Evolutionary conservation across 2,113 vertebrate species (phyloP), one percentile per base, ranked within the genome.

Genomic region (Ophthalmolycus amberensis): DNA sequence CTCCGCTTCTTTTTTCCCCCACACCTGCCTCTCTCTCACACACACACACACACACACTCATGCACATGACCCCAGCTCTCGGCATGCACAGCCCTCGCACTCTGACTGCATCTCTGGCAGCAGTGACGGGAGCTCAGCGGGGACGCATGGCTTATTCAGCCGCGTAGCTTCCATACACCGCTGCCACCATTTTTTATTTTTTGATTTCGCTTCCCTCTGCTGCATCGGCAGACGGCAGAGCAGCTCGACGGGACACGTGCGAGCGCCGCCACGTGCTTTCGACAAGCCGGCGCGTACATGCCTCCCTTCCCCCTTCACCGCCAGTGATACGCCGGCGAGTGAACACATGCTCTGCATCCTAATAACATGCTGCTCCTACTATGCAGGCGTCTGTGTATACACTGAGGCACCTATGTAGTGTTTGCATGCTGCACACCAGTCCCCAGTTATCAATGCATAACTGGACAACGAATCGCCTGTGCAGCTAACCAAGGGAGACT

Each of bases 81-180:
- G 70, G 52, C 77, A 52, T 29, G 32, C 52, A 54, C 50, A 34
- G 14, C 60, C 54, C 29, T 75, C 62, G 64, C 44, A 34, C 67
- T 69, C 5, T 12, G 27, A 15, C 38, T 60, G 46, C 12, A 58
- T 73, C 60, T 79, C 15, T 75, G 75, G 75, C 85, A 88, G 79
- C 70, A 66, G 46, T 71, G 76, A 86, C 46, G 64, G 72, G 38
- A 70, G 81, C 79, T 71, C 81, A 88, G 75, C 65, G 16, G 71
- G 83, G 80, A 84, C 66, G 29, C 79, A 86, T 88, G 74, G 84
- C 68, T 48, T 87, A 89, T 90, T 80, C 68, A 84, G 58, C 65
- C 52, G 11, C 32, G 15, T 20, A 72, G 78, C 82, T 4, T 79
- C 80, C 64, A 65, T 72, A 67, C 67, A 69, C 71, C 16, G 22